Evolutionary conservation across 2,797 vertebrate genomes (phyloP), one percentile per base, ranked within the genome.

Genomic region (Cottoperca gobio): DNA sequence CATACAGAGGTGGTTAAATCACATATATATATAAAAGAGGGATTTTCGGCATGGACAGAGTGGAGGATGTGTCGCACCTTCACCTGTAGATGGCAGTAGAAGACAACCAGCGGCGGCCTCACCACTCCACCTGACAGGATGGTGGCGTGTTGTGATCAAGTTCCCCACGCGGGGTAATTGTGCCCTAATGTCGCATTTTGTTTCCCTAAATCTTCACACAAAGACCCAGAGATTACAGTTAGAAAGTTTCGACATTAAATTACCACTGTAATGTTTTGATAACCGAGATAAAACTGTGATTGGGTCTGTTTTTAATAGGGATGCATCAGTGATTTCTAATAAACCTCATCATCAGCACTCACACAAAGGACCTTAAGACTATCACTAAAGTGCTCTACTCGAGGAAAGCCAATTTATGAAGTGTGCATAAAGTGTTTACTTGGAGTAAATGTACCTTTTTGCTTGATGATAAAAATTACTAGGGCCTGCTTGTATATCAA

Each of bases 21-120:
- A 33, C 31, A n/a, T n/a, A n/a, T n/a, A n/a, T n/a, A n/a, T n/a
- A 31, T 33, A n/a, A n/a, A 26, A 26, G 2, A 8, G 6, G 35
- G 8, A 26, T 37, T 58, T 0, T 48, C 8, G 40, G n/a, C 4
- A 0, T 19, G 23, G 11, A 0, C 14, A 17, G 2, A 14, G 8
- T 39, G 17, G 42, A 40, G 0, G 43, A 16, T 2, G 40, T 80
- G 8, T 24, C 12, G 1, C n/a, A n/a, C 0, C 11, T 52, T 58
- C 24, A 6, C 72, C 90, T 68, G 46, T 85, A 92, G 91, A 66
- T 93, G 90, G 86, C 91, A 86, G 83, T 82, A 85, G 10, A 80
- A 72, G 86, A 89, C 77, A 70, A 54, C n/a, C 40, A 73, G 58
- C 70, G n/a, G 19, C 24, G 28, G n/a, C 26, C 16, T 12, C 50